Evolutionary conservation across 2,797 vertebrate genomes (phyloP).

Genomic region (Rallus crepitans): DNA sequence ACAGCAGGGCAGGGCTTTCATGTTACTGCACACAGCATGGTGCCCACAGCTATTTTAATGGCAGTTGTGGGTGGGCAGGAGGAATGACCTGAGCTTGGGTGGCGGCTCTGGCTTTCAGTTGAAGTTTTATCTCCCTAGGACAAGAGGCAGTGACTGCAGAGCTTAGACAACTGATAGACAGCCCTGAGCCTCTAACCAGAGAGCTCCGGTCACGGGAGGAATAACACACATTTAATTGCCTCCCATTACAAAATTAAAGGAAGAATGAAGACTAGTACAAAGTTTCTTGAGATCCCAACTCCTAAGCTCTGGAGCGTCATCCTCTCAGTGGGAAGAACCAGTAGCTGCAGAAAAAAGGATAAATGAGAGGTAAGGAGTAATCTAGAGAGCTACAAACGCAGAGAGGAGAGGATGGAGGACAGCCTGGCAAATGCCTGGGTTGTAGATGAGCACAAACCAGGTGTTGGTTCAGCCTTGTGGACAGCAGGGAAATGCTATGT

Average conservation of each 20-base stretch:
- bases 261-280: not conserved
- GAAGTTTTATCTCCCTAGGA: not conserved
- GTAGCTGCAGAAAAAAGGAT: not conserved
- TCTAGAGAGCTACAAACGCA: not conserved
- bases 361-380: not conserved
- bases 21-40: not conserved
- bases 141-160: not conserved
- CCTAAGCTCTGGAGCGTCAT: not conserved
- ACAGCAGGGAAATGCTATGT: not conserved
- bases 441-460: accelerated
- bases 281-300: not conserved
- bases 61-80: not conserved
- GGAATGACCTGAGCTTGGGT: not conserved
- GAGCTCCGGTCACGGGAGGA: not conserved
- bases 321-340: not conserved
- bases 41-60: not conserved
- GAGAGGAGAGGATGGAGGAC: not conserved
- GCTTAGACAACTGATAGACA: not conserved
- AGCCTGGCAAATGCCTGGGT: not conserved
- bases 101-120: not conserved
- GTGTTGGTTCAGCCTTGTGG: not conserved
- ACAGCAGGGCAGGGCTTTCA: not conserved
- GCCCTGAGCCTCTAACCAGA: not conserved
- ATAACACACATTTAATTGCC: not conserved
- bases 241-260: not conserved